Base-by-base conservation (phyloP, 2,797 vertebrate species). In the Sebastiscus albofasciatus region DNA sequence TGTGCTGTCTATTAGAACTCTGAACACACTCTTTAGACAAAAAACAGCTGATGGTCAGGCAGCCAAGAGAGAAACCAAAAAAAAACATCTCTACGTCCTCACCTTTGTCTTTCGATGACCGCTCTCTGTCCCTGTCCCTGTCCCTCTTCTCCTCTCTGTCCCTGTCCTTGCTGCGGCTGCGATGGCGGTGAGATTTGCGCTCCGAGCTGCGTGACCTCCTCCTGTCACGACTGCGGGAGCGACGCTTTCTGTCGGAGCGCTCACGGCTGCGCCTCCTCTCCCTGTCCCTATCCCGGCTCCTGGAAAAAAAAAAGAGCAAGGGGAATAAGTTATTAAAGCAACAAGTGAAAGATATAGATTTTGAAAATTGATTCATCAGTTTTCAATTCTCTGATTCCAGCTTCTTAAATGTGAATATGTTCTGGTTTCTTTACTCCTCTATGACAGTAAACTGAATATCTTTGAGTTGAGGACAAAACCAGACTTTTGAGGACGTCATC, bases 81-180 rank as follows among this genome's bases (percentile, higher is more conserved):
- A 24, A 20, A 8, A 0, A 2, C 22, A 27, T 14, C 8, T 16
- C 14, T 2, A 29, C 3, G 24, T 64, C 5, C 93, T 92, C 90
- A 98, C 98, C 98, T 98, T 97, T 99, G 93, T 99, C 98, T 95
- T 97, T 98, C 7, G 98, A 97, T 89, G 97, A 97, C 94, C 96
- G 96, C 58, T 98, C 97, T 92, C 96, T 97, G 64, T 98, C 97
- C 93, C 94, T 97, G 64, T 98, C 97, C 93, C 94, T 94, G 84
- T 98, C 97, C 84, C 95, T 96, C 93, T 96, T 71, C 24, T 71
- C 69, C 69, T 71, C 69, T 11, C 33, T 13, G 65, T 97, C 97
- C 80, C 95, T 92, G 80, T 99, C 97, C 87, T 94, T 96, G 95
- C 98, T 99, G 94, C 97, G 97, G 92, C 97, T 99, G 90, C 97